Evolutionary conservation across 2,113 vertebrate genomes (phyloP).

Genomic region (Oenanthe oenanthe): DNA sequence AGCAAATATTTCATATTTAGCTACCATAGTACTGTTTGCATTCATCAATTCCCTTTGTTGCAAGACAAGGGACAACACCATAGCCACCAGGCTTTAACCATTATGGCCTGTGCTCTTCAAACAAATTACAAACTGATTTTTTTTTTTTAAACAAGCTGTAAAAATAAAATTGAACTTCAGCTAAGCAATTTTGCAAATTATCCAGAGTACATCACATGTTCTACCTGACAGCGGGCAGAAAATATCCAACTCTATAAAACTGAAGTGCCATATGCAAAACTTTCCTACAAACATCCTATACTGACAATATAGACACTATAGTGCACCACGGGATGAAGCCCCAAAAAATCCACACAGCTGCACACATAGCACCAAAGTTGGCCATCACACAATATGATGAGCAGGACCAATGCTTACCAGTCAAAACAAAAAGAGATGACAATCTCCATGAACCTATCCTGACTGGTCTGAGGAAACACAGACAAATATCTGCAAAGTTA

Average conservation of each 20-base stretch:
- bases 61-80: not conserved
- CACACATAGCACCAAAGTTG: not conserved
- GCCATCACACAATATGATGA: not conserved
- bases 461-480: not conserved
- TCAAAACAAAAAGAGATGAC: not conserved
- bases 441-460: not conserved
- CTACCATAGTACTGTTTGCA: not conserved
- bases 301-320: not conserved
- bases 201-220: not conserved
- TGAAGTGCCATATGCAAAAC: not conserved
- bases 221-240: not conserved
- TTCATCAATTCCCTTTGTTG: not conserved
- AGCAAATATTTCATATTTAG: not conserved
- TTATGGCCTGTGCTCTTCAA: not conserved
- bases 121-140: not conserved
- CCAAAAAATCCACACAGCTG: not conserved
- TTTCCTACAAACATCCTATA: not conserved
- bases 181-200: not conserved
- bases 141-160: not conserved
- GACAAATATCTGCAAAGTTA: not conserved
- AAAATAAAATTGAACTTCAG: not conserved
- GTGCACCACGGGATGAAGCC: not conserved
- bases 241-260: not conserved
- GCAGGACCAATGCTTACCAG: not conserved
- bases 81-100: not conserved